These are phyloP conservation scores for Drosophila fulvimacula DNA, from an alignment of 2,888 invertebrate species.

Conservation along the genomic window DNA sequence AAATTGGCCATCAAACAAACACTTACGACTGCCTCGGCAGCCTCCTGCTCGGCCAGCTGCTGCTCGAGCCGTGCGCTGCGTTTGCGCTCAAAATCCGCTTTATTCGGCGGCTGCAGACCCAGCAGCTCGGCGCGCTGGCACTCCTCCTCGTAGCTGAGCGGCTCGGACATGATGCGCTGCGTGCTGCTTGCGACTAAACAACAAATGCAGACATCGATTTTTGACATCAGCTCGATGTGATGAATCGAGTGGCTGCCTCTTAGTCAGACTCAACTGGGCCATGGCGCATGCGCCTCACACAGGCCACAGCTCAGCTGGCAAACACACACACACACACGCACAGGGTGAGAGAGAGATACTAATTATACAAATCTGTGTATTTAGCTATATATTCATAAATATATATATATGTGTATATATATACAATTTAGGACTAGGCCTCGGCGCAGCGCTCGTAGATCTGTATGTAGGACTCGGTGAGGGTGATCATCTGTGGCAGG, in stretches of 20 bases:
- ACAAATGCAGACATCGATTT: conserved; percentile 60
- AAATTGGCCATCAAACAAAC: no score
- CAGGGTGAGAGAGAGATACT: background rate
- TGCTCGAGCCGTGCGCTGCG: conserved; percentile 84
- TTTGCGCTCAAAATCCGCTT: conserved; percentile 88
- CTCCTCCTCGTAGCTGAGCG: conserved; percentile 89
- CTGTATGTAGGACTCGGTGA: conserved; percentile 99
- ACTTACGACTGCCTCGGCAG: conserved; percentile 85
- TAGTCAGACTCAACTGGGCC: conserved; percentile 42
- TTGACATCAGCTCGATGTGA: conserved; percentile 29
- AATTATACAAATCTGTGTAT: conserved; percentile 19
- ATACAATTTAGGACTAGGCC: conserved; percentile 31
- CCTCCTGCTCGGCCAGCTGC: conserved; percentile 85
- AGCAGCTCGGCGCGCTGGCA: conserved; percentile 92
- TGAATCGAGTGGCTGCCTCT: conserved; percentile 14
- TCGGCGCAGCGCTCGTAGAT: conserved; percentile 87
- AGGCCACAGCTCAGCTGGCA: conserved; percentile 22
- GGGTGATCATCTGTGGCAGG: conserved; percentile 99
- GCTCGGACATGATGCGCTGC: conserved; percentile 82
- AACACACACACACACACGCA: conserved; percentile 2
- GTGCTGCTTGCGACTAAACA: conserved; percentile 29
- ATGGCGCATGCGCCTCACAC: conserved; percentile 50
- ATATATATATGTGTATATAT: conserved; percentile 17
- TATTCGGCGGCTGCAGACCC: conserved; percentile 89
- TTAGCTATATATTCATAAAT: conserved; percentile 19